Evolutionary conservation across 2,113 vertebrate genomes (phyloP).

Genomic region (Paracanthobrama guichenoti): DNA sequence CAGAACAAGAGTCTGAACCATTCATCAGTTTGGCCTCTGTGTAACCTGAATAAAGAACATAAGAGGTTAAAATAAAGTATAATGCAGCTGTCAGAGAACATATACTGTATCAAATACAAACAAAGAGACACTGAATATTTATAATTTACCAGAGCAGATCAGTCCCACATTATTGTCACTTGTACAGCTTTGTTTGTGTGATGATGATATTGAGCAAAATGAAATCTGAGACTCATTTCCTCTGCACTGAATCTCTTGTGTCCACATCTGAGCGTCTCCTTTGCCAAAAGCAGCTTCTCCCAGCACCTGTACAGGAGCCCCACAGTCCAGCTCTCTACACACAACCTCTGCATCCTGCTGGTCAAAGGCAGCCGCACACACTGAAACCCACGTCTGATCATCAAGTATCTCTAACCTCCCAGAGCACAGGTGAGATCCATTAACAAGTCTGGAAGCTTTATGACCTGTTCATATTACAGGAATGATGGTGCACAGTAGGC

Average conservation of each 20-base stretch:
- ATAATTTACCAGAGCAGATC: background rate
- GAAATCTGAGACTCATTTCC: background rate
- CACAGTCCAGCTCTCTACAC: background rate
- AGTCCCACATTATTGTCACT: background rate
- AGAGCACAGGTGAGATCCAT: background rate
- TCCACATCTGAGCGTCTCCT: background rate
- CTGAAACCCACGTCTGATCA: background rate
- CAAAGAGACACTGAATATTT: background rate
- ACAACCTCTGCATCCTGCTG: too few relatives aligned
- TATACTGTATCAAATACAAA: background rate
- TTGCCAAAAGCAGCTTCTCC: background rate
- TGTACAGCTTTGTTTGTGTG: background rate
- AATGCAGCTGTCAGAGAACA: background rate
- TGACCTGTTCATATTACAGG: background rate
- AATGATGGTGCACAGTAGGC: background rate
- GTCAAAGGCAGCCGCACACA: background rate
- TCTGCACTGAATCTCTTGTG: slow-evolving; percentile 17
- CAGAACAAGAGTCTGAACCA: background rate
- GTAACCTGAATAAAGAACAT: background rate
- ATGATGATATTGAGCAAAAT: background rate
- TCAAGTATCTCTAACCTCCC: background rate
- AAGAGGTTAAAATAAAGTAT: background rate
- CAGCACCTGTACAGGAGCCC: too few relatives aligned
- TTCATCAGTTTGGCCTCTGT: background rate
- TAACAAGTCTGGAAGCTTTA: background rate